Percentiles rank a stretch among this genome's conserved stretches.
These are phyloP conservation scores for Gymnoscopelus braueri DNA, from an alignment of 2,797 vertebrate species.

Conservation along the genomic window DNA sequence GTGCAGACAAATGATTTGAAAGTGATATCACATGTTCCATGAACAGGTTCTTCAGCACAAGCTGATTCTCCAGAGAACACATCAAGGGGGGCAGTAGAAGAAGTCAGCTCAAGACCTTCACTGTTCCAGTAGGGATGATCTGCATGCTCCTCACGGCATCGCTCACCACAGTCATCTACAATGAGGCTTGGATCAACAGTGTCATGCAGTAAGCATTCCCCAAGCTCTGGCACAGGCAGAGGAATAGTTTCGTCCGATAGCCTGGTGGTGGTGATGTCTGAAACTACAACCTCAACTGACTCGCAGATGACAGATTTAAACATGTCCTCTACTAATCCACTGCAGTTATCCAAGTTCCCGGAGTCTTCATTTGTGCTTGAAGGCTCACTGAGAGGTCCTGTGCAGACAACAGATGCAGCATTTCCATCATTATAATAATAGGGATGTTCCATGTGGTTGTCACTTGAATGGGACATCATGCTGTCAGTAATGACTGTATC, in stretches of 20 bases:
- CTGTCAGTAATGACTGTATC: constrained; percentile 46
- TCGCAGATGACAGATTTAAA: constrained; percentile 60
- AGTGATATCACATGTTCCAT: constrained; percentile 44
- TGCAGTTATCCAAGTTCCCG: constrained; percentile 11
- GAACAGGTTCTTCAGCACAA: constrained; percentile 15
- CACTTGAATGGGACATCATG: constrained; percentile 32
- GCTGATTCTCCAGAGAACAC: constrained; percentile 14
- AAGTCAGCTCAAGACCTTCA: constrained; percentile 5
- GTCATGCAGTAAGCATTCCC: constrained; percentile 21
- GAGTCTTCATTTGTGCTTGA: not conserved
- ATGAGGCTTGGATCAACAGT: constrained; percentile 28
- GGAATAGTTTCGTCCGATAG: constrained; percentile 54
- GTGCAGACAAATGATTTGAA: constrained; percentile 65
- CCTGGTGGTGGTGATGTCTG: constrained; percentile 41
- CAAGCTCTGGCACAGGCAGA: constrained; percentile 25
- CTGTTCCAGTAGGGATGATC: constrained; percentile 66
- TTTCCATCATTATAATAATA: constrained; percentile 47
- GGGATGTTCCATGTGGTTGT: constrained; percentile 61
- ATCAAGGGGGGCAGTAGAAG: not conserved
- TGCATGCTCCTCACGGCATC: constrained; percentile 33
- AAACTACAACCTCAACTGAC: constrained; percentile 66
- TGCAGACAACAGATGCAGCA: not conserved
- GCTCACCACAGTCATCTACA: constrained; percentile 11
- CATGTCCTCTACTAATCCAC: constrained; percentile 33
- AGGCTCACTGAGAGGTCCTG: constrained; percentile 1